Evolutionary conservation across 2,888 invertebrate genomes (phyloP).

Genomic region (Orthosia cruda): DNA sequence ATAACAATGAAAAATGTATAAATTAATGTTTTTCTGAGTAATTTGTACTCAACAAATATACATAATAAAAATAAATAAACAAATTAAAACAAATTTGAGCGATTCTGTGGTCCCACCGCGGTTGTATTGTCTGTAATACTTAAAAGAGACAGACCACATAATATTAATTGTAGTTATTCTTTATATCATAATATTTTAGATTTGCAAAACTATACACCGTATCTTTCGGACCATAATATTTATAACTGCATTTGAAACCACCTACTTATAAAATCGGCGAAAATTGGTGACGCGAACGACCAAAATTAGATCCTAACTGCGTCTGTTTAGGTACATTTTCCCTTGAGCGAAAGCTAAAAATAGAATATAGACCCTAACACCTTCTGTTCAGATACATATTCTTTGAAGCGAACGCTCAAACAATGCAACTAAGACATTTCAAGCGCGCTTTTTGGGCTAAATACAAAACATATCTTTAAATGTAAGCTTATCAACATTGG

Average conservation of each 20-base stretch:
- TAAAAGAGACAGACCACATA: constrained; percentile 48
- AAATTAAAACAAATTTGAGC: constrained; percentile 61
- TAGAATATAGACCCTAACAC: constrained; percentile 29
- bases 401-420: constrained; percentile 5
- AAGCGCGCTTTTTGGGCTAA: constrained; percentile 9
- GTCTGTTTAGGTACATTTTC: constrained; percentile 5
- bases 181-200: constrained; percentile 27
- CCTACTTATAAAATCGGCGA: not conserved
- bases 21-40: constrained; percentile 14
- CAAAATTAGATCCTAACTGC: constrained; percentile 15
- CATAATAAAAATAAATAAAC: constrained; percentile 8
- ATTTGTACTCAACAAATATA: constrained; percentile 18
- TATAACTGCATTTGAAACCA: constrained; percentile 31
- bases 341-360: constrained; percentile 10
- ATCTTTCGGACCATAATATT: constrained; percentile 48
- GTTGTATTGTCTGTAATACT: constrained; percentile 32
- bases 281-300: constrained; percentile 31
- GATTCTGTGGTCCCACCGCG: constrained; percentile 63
- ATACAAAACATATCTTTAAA: constrained; percentile 8
- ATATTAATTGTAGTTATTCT: constrained; percentile 26
- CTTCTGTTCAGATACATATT: constrained; percentile 6
- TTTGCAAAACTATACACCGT: constrained; percentile 49
- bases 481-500: constrained; percentile 41
- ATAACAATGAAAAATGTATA: not conserved
- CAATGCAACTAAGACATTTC: constrained; percentile 11